Conservation (phyloP, 2,113 vertebrate genomes). For the Melanotaenia duboulayi region DNA sequence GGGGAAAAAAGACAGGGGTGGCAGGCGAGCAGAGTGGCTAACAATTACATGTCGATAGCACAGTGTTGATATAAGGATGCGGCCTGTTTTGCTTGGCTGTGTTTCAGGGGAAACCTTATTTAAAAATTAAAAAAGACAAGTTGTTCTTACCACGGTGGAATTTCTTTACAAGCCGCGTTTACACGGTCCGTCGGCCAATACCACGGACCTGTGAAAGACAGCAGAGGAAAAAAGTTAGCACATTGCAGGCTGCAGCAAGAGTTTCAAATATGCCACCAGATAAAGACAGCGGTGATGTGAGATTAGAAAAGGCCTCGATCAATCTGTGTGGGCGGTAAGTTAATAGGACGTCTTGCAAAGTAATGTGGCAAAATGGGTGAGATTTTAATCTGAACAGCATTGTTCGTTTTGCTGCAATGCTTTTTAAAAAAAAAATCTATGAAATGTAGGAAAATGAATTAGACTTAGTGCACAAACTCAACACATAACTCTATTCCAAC, state of each 20-base stretch:
- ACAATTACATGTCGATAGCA: no score
- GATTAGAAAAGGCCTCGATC: not conserved
- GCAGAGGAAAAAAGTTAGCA: not conserved
- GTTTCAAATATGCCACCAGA: not conserved
- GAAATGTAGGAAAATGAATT: no score
- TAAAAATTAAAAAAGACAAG: not conserved
- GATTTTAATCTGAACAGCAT: no score
- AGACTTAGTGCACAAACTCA: no score
- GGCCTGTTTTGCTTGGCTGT: no score
- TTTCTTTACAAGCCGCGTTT: conserved; percentile 78
- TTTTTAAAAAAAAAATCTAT: no score
- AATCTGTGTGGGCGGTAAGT: not conserved
- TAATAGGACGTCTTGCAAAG: not conserved
- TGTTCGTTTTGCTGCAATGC: no score
- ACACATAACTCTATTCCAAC: no score
- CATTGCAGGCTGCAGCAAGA: not conserved
- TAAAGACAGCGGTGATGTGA: not conserved
- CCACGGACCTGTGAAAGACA: conserved; percentile 68
- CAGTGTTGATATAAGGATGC: no score
- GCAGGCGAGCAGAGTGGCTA: no score
- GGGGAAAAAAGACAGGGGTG: no score
- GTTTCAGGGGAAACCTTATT: not conserved
- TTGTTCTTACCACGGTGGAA: conserved; percentile 71
- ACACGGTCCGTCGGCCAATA: conserved; percentile 79
- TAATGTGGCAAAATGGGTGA: no score